Percentiles rank a stretch among this genome's conserved stretches.
phyloP scores from a whole-genome alignment of 2,888 invertebrate species.

The Leptothorax acervorum region DNA sequence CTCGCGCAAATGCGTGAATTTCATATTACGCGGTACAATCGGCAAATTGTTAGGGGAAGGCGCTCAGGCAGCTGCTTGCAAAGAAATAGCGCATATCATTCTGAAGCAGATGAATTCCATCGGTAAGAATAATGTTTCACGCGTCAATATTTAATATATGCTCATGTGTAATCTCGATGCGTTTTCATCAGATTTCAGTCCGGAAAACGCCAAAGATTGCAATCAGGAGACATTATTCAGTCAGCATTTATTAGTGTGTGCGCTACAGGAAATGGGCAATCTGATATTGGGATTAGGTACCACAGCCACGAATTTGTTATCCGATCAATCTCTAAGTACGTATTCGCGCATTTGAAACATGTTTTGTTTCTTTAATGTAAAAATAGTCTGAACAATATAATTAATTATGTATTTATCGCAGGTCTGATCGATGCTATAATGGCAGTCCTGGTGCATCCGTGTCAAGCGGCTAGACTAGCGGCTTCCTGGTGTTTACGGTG shows the following conservation, averaged over 20 bases:
- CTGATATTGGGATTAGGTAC: conserved; percentile 97
- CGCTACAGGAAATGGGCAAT: conserved; percentile 96
- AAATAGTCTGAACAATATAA: background rate
- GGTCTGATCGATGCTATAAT: conserved; percentile 92
- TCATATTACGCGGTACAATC: conserved; percentile 95
- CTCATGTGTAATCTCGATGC: background rate
- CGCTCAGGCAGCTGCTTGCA: conserved; percentile 97
- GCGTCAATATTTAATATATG: background rate
- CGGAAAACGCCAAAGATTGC: conserved; percentile 96
- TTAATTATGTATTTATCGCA: conserved; percentile 73
- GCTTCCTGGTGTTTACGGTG: conserved; percentile 98
- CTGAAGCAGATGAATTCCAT: conserved; percentile 98
- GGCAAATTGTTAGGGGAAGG: conserved; percentile 98
- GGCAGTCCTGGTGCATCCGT: conserved; percentile 96
- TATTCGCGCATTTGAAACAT: conserved; percentile 50
- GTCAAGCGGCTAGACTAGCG: conserved; percentile 96
- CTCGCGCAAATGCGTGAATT: conserved; percentile 98
- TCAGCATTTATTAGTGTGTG: conserved; percentile 96
- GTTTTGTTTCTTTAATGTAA: background rate
- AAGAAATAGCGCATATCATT: conserved; percentile 96
- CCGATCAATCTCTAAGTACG: conserved; percentile 94
- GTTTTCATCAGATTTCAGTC: conserved; percentile 90
- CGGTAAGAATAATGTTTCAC: conserved; percentile 80
- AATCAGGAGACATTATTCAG: conserved; percentile 96
- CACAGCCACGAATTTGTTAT: conserved; percentile 95